Percentiles rank a stretch among this genome's conserved stretches.
phyloP scores from a whole-genome alignment of 1,140 invertebrate genomes.

The Myzus persicae region DNA sequence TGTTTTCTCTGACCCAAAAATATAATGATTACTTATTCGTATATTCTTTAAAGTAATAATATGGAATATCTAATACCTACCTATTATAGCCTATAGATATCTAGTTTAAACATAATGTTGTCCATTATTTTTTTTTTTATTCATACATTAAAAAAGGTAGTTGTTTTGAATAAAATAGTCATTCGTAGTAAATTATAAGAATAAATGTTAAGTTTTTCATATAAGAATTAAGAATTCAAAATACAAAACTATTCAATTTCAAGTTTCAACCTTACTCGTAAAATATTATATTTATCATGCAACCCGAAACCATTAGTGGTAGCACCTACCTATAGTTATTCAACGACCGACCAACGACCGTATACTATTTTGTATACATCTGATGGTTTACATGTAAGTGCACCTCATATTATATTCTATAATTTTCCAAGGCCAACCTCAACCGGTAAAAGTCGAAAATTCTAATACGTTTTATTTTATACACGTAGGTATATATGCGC shows the following conservation, averaged over 20 bases:
- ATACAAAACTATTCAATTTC: background rate
- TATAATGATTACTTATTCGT: background rate
- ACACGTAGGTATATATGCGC: background rate
- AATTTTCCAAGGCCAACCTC: background rate
- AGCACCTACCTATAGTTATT: too few species aligned
- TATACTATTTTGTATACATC: background rate
- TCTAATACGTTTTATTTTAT: background rate
- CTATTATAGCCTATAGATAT: too few species aligned
- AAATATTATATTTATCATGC: too few species aligned
- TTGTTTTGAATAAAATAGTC: background rate
- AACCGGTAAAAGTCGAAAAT: background rate
- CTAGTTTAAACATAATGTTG: background rate
- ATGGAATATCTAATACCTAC: background rate
- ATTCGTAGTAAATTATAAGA: background rate
- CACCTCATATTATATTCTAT: background rate
- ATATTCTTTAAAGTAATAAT: background rate
- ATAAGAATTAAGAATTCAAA: background rate
- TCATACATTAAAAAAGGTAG: background rate
- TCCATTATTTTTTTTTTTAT: background rate
- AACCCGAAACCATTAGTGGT: background rate
- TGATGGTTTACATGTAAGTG: background rate
- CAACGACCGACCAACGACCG: background rate
- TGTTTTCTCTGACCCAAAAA: background rate
- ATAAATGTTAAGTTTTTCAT: background rate
- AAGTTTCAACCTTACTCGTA: too few species aligned